These are phyloP conservation scores for Apodemia zela DNA, from an alignment of 2,888 invertebrate genomes.

Conservation along the genomic window DNA sequence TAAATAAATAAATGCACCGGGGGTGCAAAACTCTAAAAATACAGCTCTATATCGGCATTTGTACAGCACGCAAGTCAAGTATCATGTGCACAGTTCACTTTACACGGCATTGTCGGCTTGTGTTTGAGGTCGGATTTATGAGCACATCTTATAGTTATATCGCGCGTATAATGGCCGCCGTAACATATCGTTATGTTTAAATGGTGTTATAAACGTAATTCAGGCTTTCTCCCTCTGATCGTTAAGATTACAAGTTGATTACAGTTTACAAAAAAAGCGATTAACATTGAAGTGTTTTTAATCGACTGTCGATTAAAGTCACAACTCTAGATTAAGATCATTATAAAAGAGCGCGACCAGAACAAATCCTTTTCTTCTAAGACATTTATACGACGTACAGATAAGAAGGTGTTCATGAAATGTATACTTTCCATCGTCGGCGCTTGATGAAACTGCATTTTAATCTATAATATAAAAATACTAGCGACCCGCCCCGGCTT, in stretches of 20 bases:
- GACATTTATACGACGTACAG: too few species aligned
- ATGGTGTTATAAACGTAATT: slow-evolving; percentile 5
- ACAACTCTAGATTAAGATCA: background rate
- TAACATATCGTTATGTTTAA: slow-evolving; percentile 12
- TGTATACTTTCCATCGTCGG: too few species aligned
- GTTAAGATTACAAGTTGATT: slow-evolving; percentile 10
- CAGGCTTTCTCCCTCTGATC: background rate
- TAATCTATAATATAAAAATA: too few species aligned
- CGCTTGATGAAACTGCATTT: too few species aligned
- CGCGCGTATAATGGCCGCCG: background rate
- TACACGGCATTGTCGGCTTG: slow-evolving; percentile 2
- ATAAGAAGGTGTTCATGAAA: too few species aligned
- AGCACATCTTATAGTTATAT: background rate
- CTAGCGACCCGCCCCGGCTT: too few species aligned
- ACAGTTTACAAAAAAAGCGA: background rate
- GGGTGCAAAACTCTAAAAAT: too few species aligned
- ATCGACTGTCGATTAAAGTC: background rate
- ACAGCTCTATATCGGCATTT: too few species aligned
- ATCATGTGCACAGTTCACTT: too few species aligned
- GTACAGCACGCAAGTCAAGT: too few species aligned
- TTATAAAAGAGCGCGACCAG: background rate
- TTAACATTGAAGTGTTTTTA: background rate
- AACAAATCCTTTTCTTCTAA: too few species aligned
- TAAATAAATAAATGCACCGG: too few species aligned
- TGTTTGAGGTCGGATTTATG: background rate